These are phyloP conservation scores for Hyposoter didymator DNA, from an alignment of 2,888 invertebrate species.

Conservation along the genomic window DNA sequence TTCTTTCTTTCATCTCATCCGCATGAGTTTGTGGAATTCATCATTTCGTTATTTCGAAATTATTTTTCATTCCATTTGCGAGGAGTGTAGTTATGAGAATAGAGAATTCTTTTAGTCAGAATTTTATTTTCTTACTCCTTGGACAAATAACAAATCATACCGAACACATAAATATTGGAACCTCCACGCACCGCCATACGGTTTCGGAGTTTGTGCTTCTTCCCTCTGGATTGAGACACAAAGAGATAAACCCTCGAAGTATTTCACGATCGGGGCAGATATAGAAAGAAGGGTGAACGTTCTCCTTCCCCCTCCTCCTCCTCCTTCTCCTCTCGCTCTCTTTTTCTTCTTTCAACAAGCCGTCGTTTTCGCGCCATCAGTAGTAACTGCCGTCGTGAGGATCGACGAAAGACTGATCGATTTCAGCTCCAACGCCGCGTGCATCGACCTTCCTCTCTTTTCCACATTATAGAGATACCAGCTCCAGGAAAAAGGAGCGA, in stretches of 20 bases:
- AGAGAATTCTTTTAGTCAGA: not conserved
- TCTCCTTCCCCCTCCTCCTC: not conserved
- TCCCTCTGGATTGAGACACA: constrained; percentile 56
- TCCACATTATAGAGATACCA: constrained; percentile 64
- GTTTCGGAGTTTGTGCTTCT: constrained; percentile 38
- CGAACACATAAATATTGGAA: not conserved
- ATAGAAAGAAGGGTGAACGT: constrained; percentile 2
- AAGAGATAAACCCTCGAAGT: constrained; percentile 54
- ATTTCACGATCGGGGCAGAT: constrained; percentile 1
- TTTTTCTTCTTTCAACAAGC: constrained; percentile 21
- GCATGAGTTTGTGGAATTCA: not conserved
- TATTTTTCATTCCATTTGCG: not conserved
- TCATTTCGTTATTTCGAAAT: not conserved
- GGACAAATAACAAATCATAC: not conserved
- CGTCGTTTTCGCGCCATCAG: constrained; percentile 52
- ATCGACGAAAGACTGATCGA: constrained; percentile 68
- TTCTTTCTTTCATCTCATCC: not conserved
- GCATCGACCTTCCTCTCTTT: constrained; percentile 47
- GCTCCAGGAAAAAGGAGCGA: constrained; percentile 56
- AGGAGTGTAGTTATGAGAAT: too few species aligned
- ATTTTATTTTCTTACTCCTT: not conserved
- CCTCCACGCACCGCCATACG: constrained; percentile 9
- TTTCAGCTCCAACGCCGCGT: constrained; percentile 48
- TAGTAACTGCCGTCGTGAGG: constrained; percentile 65
- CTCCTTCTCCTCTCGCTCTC: not conserved